Percentiles rank a stretch among this genome's conserved stretches.
Conservation (phyloP, 2,113 vertebrate species). For the Carassius gibelio region DNA sequence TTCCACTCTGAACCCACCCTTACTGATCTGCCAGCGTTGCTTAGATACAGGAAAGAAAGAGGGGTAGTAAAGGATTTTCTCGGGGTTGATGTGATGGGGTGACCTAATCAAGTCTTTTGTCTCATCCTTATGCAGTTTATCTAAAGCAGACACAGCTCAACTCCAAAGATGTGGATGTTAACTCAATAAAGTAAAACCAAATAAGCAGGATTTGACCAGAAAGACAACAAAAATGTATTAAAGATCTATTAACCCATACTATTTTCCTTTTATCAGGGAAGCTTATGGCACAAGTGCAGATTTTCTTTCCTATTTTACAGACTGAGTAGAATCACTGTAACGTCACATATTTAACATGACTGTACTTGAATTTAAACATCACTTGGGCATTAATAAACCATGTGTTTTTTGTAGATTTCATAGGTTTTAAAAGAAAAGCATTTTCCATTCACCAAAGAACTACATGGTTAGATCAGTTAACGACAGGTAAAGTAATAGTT, state of each 20-base stretch:
- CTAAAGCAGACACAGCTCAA: not conserved
- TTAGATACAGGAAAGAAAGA: conserved; percentile 56
- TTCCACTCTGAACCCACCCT: conserved; percentile 47
- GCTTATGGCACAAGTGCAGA: not conserved
- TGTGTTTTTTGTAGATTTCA: not conserved
- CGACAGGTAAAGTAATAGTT: not conserved
- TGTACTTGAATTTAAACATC: not conserved
- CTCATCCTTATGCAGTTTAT: not conserved
- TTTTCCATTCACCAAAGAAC: not conserved
- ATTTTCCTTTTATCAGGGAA: not conserved
- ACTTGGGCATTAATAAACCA: not conserved
- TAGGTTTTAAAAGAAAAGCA: not conserved
- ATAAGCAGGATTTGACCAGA: not conserved
- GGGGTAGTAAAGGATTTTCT: conserved; percentile 39
- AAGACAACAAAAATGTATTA: not conserved
- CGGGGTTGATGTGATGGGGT: conserved; percentile 28
- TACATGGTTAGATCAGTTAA: not conserved
- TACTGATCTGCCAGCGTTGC: conserved; percentile 55
- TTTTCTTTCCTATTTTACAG: not conserved
- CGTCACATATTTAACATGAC: not conserved
- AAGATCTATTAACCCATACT: not conserved
- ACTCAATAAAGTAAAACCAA: not conserved
- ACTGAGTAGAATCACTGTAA: not conserved
- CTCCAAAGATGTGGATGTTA: not conserved
- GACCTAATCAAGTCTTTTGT: conserved; percentile 40